Evolutionary conservation across 2,888 invertebrate species (phyloP), one percentile per base, ranked within the genome.

Genomic region (Junonia oenone): DNA sequence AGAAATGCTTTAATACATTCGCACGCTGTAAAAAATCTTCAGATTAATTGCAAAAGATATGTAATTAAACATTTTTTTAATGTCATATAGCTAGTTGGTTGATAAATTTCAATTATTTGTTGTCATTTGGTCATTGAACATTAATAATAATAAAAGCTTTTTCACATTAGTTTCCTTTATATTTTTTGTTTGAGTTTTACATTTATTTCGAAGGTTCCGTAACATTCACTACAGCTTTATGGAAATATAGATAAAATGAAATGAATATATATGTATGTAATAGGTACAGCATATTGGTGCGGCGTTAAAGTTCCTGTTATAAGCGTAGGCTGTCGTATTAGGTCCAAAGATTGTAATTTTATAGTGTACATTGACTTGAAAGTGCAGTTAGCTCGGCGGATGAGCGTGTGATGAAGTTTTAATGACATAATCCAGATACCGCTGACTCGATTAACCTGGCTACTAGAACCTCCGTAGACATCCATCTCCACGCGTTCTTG

Each of bases 341-440:
- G 51, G 54, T 55, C 40, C 57, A 55, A 58, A 67, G 63, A 64
- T 66, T 65, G 66, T 61, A 69, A 63, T 67, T 56, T 61, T 63
- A 57, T 54, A 59, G 63, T 65, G 65, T 63, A 64, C 64, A 59
- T 68, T 63, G 68, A 72, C 73, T 74, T 71, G 67, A 65, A 75
- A 78, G 81, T 84, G 78, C 85, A 81, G 83, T 84, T 84, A 84
- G 69, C 61, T 62, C 63, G 73, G 66, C 70, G 75, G 72, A 75
- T 72, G 73, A 73, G 69, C 76, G 72, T 75, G 68, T 79, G 83
- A 85, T 86, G 83, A 81, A 84, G 81, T 81, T 86, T 85, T 88
- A 85, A 88, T 87, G 84, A 81, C 78, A 80, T 84, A 84, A 86
- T 86, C 76, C 76, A 73, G 78, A 81, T 83, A 84, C 80, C 79